phyloP scores from a whole-genome alignment of 2,113 vertebrate species.

The Onychorhynchus coronatus region DNA sequence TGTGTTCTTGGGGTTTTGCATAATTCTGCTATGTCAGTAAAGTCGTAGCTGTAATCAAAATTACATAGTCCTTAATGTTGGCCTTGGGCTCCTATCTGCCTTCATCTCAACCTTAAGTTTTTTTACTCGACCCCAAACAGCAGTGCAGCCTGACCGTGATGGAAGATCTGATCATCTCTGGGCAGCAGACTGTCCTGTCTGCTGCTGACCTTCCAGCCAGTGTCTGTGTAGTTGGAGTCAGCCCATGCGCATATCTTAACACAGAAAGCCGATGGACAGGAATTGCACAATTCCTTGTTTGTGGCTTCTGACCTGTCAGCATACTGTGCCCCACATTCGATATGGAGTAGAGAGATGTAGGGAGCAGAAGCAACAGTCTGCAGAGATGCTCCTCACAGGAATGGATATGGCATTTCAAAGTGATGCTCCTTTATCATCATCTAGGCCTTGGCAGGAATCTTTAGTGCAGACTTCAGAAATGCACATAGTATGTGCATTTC shows the following conservation, averaged over 20 bases:
- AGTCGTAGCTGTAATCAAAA: not conserved
- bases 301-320: not conserved
- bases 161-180: not conserved
- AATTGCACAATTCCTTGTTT: not conserved
- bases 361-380: not conserved
- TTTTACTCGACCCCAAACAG: not conserved
- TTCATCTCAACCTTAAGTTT: not conserved
- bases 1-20: not conserved
- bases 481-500: not conserved
- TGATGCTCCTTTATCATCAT: not conserved
- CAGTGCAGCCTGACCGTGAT: not conserved
- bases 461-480: not conserved
- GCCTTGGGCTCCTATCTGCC: not conserved
- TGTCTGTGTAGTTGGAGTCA: not conserved
- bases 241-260: not conserved
- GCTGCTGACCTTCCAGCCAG: not conserved
- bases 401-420: not conserved
- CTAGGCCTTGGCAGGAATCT: not conserved
- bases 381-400: not conserved
- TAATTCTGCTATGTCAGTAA: not conserved
- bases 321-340: not conserved
- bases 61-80: not conserved
- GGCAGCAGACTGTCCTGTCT: not conserved
- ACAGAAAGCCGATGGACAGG: not conserved
- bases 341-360: not conserved